Evolutionary conservation across 1,140 invertebrate species (phyloP), one percentile per base, ranked within the genome.

Genomic region (Heliconius nattereri): DNA sequence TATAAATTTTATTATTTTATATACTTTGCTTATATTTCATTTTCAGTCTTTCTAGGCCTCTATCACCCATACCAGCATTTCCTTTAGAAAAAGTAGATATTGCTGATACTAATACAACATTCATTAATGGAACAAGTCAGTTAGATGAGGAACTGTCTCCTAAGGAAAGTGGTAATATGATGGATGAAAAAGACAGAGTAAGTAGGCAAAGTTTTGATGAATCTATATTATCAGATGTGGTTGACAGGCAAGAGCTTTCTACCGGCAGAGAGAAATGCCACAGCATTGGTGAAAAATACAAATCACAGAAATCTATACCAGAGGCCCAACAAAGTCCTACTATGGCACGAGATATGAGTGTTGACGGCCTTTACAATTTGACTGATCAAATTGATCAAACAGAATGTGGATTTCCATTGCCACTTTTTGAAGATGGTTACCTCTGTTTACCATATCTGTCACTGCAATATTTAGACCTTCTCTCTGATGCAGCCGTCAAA

Each of bases 391-490:
- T 97, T 52, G 96, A 96, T 90, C 95, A 96, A 66, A 95, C 96
- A 60, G 96, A 97, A 35, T 99, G 97, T 94, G 98, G 98, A 20
- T 96, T 99, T 84, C 99, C 99, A 3, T 94, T 99, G 23, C 95
- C 96, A 81, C 95, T 99, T 75, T 99, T 99, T 94, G 97, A 97
- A 40, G 97, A 98, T 96, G 99, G 99, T 57, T 98, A 98, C 89
- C 95, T 99, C 11, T 99, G 98, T 91, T 96, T 99, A 92, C 99
- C 99, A 49, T 99, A 99, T 94, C 95, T 99, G 74, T 99, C 98
- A 7, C 95, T 99, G 70, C 98, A 98, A 84, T 99, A 99, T 92
- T 96, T 99, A 94, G 99, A 99, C 95, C 94, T 99, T 70, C 93
- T 99, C 37, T 96, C 96, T 78, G 98, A 99, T 92, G 95, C 97